Evolutionary conservation across 1,140 invertebrate species (phyloP).

Genomic region (Micrasema minimum): DNA sequence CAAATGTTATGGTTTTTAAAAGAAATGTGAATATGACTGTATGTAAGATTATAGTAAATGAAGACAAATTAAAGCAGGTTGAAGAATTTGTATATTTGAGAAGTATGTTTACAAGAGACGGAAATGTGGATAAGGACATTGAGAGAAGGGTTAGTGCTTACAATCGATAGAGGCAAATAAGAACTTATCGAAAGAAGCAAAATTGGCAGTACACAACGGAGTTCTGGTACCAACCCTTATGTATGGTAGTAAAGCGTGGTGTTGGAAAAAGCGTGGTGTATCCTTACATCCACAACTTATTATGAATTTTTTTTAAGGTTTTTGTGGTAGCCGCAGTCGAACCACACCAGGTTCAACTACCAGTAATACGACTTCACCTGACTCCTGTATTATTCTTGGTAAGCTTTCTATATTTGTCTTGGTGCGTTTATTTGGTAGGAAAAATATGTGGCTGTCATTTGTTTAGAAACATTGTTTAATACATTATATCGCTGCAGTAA

Average conservation of each 20-base stretch:
- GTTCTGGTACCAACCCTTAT: no score
- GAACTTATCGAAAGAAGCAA: no score
- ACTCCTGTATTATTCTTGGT: slow-evolving; percentile 50
- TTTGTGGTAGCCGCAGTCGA: slow-evolving; percentile 27
- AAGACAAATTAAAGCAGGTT: no score
- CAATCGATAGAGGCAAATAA: no score
- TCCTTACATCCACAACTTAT: neutral
- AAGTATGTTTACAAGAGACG: no score
- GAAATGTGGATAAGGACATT: no score
- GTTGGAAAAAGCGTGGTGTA: neutral
- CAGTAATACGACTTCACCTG: slow-evolving; percentile 37
- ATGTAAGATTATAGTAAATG: no score
- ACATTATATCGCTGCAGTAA: neutral
- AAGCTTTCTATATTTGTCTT: neutral
- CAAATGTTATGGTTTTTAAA: no score
- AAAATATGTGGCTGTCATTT: neutral
- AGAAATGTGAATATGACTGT: no score
- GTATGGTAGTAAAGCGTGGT: neutral
- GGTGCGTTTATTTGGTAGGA: neutral
- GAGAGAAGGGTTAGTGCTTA: no score
- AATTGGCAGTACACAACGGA: no score
- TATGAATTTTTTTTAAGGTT: slow-evolving; percentile 27
- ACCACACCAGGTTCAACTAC: slow-evolving; percentile 45
- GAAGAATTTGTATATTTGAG: no score
- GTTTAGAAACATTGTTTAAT: neutral